Evolutionary conservation across 37 sponge, comb jelly and placozoan species (phyloP).

Genomic region (Aphrocallistes beatrix): DNA sequence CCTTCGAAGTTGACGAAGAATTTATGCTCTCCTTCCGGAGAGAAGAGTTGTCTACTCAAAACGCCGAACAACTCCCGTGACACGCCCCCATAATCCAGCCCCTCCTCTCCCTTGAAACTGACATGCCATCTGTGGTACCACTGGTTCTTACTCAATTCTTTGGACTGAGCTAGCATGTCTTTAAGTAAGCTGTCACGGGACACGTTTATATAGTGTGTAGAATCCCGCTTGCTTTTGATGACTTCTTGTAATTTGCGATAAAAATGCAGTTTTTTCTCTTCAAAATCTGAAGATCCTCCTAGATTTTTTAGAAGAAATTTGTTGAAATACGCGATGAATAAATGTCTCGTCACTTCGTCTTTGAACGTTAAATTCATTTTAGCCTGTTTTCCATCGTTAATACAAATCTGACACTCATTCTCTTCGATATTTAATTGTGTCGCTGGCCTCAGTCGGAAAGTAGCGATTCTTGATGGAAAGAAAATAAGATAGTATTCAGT

Average conservation of each 20-base stretch:
- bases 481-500: not conserved
- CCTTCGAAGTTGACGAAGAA: not conserved
- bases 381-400: slow-evolving; percentile 4
- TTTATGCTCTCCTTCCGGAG: not conserved
- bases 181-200: not conserved
- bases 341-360: not conserved
- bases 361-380: not conserved
- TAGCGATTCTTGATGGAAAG: not conserved
- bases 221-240: not conserved
- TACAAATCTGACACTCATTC: not conserved
- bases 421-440: not conserved
- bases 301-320: not conserved
- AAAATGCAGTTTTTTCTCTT: slow-evolving; percentile 5
- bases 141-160: not conserved
- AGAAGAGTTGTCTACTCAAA: not conserved
- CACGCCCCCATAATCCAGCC: not conserved
- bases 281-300: not conserved
- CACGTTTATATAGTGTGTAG: not conserved
- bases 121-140: not conserved
- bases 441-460: not conserved
- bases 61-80: not conserved
- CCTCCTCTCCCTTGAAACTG: not conserved
- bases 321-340: slow-evolving; percentile 16
- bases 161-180: not conserved
- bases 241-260: not conserved